Percentiles rank a stretch among this genome's conserved stretches.
Conservation (phyloP, 2,888 invertebrate genomes). For the Vesta saturnalis region DNA sequence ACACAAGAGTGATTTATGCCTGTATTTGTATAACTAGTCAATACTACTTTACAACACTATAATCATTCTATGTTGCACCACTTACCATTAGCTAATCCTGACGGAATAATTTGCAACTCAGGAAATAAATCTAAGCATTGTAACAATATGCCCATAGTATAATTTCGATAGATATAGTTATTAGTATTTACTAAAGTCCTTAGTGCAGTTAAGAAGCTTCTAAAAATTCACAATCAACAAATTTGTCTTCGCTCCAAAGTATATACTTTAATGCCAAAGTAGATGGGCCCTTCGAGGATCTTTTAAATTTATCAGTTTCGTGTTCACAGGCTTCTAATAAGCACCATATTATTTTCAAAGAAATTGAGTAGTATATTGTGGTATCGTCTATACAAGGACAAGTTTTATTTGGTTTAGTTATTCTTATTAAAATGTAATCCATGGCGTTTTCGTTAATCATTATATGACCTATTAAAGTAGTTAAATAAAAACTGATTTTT, state of each 20-base stretch:
- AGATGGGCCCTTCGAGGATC: slow-evolving; percentile 19
- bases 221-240: slow-evolving; percentile 32
- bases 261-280: slow-evolving; percentile 26
- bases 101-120: slow-evolving; percentile 38
- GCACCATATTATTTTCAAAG: slow-evolving; percentile 41
- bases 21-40: too few relatives aligned
- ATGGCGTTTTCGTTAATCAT: slow-evolving; percentile 56
- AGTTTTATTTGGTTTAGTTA: neutral
- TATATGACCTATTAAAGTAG: slow-evolving; percentile 51
- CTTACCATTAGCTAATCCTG: slow-evolving; percentile 51
- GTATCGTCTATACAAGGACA: neutral
- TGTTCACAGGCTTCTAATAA: slow-evolving; percentile 35
- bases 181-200: slow-evolving; percentile 40
- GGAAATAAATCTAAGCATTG: slow-evolving; percentile 50
- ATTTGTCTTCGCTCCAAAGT: neutral
- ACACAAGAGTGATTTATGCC: too few relatives aligned
- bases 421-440: slow-evolving; percentile 51
- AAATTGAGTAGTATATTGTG: slow-evolving; percentile 9
- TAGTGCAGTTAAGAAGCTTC: slow-evolving; percentile 49
- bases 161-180: slow-evolving; percentile 45
- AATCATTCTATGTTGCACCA: too few relatives aligned
- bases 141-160: slow-evolving; percentile 48
- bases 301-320: neutral
- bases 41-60: too few relatives aligned
- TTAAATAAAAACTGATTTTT: neutral